phyloP scores from a whole-genome alignment of 2,888 invertebrate species.

The Cylloceria caligata region DNA sequence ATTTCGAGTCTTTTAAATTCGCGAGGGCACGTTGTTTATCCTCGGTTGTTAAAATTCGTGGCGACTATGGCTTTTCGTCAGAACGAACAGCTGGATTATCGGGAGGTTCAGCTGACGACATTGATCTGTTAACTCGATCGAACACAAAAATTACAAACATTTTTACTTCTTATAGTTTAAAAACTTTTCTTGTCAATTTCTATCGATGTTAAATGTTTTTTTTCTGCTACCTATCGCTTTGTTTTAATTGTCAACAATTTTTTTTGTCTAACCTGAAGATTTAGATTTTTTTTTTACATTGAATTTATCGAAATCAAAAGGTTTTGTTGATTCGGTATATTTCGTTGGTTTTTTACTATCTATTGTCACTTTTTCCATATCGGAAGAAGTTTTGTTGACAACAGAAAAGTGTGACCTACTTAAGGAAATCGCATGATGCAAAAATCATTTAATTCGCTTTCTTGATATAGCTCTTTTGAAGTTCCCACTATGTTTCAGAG shows the following conservation, averaged over 20 bases:
- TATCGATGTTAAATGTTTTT: background rate
- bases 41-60: background rate
- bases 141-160: slow-evolving; percentile 42
- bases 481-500: background rate
- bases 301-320: background rate
- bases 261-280: background rate
- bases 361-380: background rate
- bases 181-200: background rate
- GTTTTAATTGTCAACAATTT: background rate
- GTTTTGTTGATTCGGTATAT: background rate
- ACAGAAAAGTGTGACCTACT: slow-evolving; percentile 44
- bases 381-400: background rate
- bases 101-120: slow-evolving; percentile 72
- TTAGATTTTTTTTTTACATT: background rate
- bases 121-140: slow-evolving; percentile 55
- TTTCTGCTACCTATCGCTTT: background rate
- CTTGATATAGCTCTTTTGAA: background rate
- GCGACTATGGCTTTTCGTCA: slow-evolving; percentile 6
- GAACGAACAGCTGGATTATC: slow-evolving; percentile 73
- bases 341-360: background rate
- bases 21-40: slow-evolving; percentile 3
- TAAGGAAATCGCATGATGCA: background rate
- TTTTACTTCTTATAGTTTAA: slow-evolving; percentile 26
- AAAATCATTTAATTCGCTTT: background rate
- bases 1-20: background rate